A percentile compares a stretch with the other conserved stretches of the same genome.
These are phyloP conservation scores for Ormyrus thymus DNA, from an alignment of 2,888 invertebrate genomes.

Conservation along the genomic window DNA sequence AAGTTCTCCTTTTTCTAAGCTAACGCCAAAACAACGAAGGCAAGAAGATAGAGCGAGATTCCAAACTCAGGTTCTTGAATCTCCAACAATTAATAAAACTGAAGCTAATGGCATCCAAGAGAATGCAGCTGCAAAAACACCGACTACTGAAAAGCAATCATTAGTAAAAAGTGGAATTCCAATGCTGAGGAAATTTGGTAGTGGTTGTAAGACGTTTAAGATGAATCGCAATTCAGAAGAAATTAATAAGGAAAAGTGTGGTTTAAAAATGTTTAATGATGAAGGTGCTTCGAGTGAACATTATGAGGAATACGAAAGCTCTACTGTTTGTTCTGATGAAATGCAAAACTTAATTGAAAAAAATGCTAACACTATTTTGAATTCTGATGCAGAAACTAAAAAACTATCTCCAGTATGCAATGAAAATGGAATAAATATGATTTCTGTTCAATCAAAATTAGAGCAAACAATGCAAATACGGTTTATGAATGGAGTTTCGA, in stretches of 20 bases:
- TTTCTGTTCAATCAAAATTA: constrained; percentile 69
- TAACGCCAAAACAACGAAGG: constrained; percentile 82
- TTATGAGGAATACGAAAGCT: constrained; percentile 8
- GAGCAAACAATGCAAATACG: constrained; percentile 73
- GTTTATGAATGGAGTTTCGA: constrained; percentile 62
- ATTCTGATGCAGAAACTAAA: neutral
- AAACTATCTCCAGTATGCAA: neutral
- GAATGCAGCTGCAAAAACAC: constrained; percentile 54
- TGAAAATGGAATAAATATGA: neutral
- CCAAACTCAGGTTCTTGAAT: constrained; percentile 80
- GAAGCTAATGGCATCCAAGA: constrained; percentile 13
- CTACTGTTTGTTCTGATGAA: neutral
- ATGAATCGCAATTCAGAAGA: constrained; percentile 54
- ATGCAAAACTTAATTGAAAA: constrained; percentile 1
- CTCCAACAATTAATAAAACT: constrained; percentile 66
- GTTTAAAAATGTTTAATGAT: constrained; percentile 82
- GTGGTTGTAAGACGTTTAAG: constrained; percentile 34
- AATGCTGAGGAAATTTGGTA: constrained; percentile 47
- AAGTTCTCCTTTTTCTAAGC: constrained; percentile 66
- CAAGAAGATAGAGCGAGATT: constrained; percentile 82
- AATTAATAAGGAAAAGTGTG: constrained; percentile 84
- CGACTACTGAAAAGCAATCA: constrained; percentile 52
- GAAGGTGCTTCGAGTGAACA: neutral
- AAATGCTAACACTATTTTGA: constrained; percentile 25
- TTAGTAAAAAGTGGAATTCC: constrained; percentile 50